Evolutionary conservation across 2,113 vertebrate genomes (phyloP).

Genomic region (Nannobrachium achirus): DNA sequence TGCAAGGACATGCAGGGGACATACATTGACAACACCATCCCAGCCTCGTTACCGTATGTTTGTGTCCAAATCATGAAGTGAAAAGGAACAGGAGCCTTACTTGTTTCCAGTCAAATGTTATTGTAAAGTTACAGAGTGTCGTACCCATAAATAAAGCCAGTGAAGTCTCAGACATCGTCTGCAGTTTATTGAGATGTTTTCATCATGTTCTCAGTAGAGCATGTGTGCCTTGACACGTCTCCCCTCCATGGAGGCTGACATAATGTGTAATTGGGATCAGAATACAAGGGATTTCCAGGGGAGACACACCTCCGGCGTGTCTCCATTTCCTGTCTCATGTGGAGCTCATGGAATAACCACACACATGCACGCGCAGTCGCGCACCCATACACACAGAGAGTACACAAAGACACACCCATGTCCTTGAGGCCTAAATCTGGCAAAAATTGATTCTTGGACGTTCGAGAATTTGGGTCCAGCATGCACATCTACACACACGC

Average conservation of each 20-base stretch:
- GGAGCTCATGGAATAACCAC: constrained; percentile 47
- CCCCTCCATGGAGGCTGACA: constrained; percentile 25
- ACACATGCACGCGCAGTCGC: too few relatives aligned
- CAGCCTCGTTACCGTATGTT: too few relatives aligned
- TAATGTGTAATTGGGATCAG: constrained; percentile 30
- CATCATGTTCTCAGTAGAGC: constrained; percentile 12
- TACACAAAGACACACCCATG: too few relatives aligned
- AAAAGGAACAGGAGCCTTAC: not conserved
- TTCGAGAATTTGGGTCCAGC: constrained; percentile 33
- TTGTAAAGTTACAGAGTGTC: not conserved
- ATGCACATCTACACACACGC: not conserved
- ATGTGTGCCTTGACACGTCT: constrained; percentile 32
- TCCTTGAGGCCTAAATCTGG: too few relatives aligned
- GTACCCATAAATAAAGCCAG: constrained; percentile 1
- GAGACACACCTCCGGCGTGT: constrained; percentile 51
- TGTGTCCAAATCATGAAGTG: too few relatives aligned
- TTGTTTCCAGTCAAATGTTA: not conserved
- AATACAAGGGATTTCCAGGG: constrained; percentile 54
- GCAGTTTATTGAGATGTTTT: too few relatives aligned
- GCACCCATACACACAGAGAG: too few relatives aligned
- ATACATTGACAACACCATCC: too few relatives aligned
- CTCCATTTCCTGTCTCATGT: constrained; percentile 69
- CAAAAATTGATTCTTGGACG: constrained; percentile 45
- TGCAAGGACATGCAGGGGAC: too few relatives aligned
- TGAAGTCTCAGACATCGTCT: constrained; percentile 5